Evolutionary conservation across 1,140 invertebrate genomes (phyloP), one percentile per base, ranked within the genome.

Genomic region (Manduca sexta): DNA sequence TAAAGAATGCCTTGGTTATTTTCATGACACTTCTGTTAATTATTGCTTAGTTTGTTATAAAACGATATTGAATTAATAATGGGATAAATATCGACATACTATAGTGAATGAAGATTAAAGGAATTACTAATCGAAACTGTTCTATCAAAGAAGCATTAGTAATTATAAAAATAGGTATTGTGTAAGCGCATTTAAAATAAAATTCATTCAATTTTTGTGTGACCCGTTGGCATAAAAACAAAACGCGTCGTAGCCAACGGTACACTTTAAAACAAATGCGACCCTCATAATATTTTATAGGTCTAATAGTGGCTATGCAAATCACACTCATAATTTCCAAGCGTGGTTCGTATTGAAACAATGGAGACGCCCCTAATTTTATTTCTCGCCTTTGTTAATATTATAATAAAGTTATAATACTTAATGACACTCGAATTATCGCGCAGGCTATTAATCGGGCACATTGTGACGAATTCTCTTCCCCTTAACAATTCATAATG

Each of bases 371-470:
- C 73, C 68, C 66, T 64, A 66, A 63, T 51, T 55, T 66, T 67
- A 26, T 8, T 26, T 26, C 52, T 60, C 62, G 60, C 64, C 65
- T 74, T 64, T 78, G 74, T 79, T 74, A 73, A 72, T 72, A 59
- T 69, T 62, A 75, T 76, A 80, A 80, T 80, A 66, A 71, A 78
- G 64, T 74, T 71, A 60, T 65, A 68, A 74, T 71, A 67, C 59
- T 70, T 79, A 78, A 82, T 63, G 74, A 74, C 61, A 74, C 78
- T 82, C 60, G 54, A 67, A 64, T 68, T 69, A 71, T 59, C 60
- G 39, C 41, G 49, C 53, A 64, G 60, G 61, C 48, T 70, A 74
- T 77, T 71, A 74, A 76, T 60, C 58, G 56, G 52, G 56, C 55
- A 62, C 54, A 58, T 52, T 63, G 60, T 70, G 62, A 70, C 74